phyloP scores from a whole-genome alignment of 1,140 invertebrate genomes.

The Thalassaphorura encarpata region DNA sequence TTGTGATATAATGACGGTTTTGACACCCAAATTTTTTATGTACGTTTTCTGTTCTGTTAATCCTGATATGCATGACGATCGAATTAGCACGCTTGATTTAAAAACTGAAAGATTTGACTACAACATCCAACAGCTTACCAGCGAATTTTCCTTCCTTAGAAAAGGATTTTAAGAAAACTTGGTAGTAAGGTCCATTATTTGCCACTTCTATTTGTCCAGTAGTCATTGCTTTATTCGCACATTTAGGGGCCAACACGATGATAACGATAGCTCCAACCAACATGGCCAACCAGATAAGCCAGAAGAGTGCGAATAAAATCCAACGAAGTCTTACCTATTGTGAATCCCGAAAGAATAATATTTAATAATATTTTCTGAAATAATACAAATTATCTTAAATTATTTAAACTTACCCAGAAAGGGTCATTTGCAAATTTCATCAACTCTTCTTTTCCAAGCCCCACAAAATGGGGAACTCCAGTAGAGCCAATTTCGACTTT shows the following conservation, averaged over 20 bases:
- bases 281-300: slow-evolving; percentile 77
- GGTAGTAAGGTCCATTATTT: slow-evolving; percentile 17
- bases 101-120: slow-evolving; percentile 28
- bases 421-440: slow-evolving; percentile 81
- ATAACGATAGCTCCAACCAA: slow-evolving; percentile 70
- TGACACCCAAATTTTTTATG: slow-evolving; percentile 38
- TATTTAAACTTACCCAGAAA: no score
- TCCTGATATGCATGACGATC: no score
- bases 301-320: slow-evolving; percentile 74
- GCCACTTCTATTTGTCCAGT: not conserved
- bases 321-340: slow-evolving; percentile 65
- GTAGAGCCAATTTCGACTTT: slow-evolving; percentile 66
- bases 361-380: no score
- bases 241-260: slow-evolving; percentile 73
- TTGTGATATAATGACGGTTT: slow-evolving; percentile 40
- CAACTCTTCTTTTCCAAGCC: slow-evolving; percentile 80
- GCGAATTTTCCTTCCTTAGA: slow-evolving; percentile 15
- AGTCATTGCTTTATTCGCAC: slow-evolving; percentile 50
- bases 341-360: no score
- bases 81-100: slow-evolving; percentile 38
- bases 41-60: slow-evolving; percentile 38
- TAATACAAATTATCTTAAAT: no score
- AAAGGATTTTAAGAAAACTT: slow-evolving; percentile 17
- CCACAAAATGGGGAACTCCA: slow-evolving; percentile 49
- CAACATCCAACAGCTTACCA: not conserved